A percentile compares a stretch with the other conserved stretches of the same genome.
Conservation (phyloP, 2,113 vertebrate species). For the Albula glossodonta region DNA sequence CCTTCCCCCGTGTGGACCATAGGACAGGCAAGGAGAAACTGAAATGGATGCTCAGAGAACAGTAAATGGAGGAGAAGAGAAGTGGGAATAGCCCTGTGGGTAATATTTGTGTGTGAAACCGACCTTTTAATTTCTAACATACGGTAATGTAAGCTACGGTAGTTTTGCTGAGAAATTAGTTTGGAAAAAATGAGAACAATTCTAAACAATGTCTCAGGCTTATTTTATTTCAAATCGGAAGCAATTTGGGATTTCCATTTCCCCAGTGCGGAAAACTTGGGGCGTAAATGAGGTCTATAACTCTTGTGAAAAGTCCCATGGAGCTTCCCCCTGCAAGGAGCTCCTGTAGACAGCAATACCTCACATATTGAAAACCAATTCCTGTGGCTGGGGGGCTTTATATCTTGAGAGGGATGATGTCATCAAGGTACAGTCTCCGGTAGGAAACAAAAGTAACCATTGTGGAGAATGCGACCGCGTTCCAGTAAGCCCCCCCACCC, state of each 20-base stretch:
- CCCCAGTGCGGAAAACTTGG: neutral
- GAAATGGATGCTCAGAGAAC: neutral
- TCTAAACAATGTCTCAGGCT: constrained; percentile 11
- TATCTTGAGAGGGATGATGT: constrained; percentile 5
- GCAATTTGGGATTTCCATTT: constrained; percentile 10
- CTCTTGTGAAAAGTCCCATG: neutral
- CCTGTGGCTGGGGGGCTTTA: neutral
- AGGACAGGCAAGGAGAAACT: neutral
- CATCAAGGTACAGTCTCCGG: constrained; percentile 6
- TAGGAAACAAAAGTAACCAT: constrained; percentile 2
- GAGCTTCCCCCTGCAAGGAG: neutral
- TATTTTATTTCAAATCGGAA: constrained; percentile 8
- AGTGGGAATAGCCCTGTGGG: neutral
- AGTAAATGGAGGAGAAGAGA: neutral
- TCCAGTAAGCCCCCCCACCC: neutral
- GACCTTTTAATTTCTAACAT: neutral
- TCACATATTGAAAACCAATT: constrained; percentile 18
- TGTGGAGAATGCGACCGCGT: neutral
- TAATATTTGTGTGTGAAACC: neutral
- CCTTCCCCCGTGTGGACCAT: neutral
- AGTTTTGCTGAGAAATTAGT: neutral
- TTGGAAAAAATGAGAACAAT: constrained; percentile 3
- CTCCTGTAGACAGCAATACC: neutral
- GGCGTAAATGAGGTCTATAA: constrained; percentile 8
- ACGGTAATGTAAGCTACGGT: neutral